Percentiles rank a stretch among this genome's conserved stretches.
Conservation (phyloP, 2,888 invertebrate species). For the Xestoiulus laeticollis region DNA sequence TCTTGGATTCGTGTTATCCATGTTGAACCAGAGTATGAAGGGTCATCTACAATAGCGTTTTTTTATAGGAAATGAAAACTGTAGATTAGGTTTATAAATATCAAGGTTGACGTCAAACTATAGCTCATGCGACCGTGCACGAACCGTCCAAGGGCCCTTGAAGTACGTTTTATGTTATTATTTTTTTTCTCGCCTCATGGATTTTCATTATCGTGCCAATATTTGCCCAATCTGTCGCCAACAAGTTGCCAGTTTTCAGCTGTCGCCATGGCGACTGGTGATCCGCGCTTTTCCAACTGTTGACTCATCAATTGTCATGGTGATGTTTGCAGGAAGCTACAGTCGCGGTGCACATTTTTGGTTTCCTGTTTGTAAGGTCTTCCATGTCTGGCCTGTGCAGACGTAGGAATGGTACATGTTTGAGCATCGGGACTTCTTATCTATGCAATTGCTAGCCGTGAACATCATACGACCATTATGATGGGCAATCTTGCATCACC, state of each 20-base stretch:
- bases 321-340: background rate
- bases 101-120: background rate
- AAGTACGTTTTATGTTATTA: background rate
- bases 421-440: too few relatives aligned
- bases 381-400: too few relatives aligned
- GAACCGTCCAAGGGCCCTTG: background rate
- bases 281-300: conserved; percentile 16
- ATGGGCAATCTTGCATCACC: too few relatives aligned
- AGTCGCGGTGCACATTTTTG: background rate
- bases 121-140: background rate
- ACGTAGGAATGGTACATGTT: too few relatives aligned
- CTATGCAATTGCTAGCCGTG: too few relatives aligned
- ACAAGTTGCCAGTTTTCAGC: conserved; percentile 16
- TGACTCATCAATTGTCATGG: conserved; percentile 27
- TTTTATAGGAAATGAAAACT: too few relatives aligned
- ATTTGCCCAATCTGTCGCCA: conserved; percentile 37
- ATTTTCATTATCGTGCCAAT: conserved; percentile 28
- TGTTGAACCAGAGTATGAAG: too few relatives aligned
- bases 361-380: background rate
- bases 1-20: too few relatives aligned
- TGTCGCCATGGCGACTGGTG: background rate
- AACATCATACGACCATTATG: too few relatives aligned
- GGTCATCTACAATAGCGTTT: too few relatives aligned
- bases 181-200: background rate
- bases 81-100: too few relatives aligned